A percentile compares a stretch with the other conserved stretches of the same genome.
Evolutionary conservation across 2,888 invertebrate genomes (phyloP).

Genomic region (Cephus spinipes): DNA sequence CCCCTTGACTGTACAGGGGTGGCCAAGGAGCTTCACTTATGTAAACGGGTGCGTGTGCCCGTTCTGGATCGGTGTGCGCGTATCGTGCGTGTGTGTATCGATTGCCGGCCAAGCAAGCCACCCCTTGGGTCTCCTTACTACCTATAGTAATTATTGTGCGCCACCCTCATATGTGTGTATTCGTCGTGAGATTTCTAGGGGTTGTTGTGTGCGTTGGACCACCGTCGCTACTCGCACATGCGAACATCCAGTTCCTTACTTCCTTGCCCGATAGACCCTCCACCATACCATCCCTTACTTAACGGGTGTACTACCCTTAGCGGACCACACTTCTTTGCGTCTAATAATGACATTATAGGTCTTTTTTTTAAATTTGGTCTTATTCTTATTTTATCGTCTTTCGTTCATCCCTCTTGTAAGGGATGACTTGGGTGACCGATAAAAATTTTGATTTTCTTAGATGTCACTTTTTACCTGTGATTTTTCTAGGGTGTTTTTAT

Average conservation of each 20-base stretch:
- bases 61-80: constrained; percentile 38
- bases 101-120: constrained; percentile 59
- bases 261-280: constrained; percentile 57
- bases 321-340: neutral
- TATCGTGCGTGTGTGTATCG: constrained; percentile 61
- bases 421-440: neutral
- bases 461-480: neutral
- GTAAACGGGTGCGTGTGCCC: constrained; percentile 56
- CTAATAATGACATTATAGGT: neutral
- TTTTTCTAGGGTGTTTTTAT: neutral
- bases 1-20: constrained; percentile 34
- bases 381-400: neutral
- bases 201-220: constrained; percentile 21
- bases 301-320: constrained; percentile 56
- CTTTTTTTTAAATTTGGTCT: neutral
- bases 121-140: constrained; percentile 45
- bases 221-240: constrained; percentile 5
- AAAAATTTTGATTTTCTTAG: neutral
- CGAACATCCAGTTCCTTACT: constrained; percentile 51
- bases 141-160: constrained; percentile 61
- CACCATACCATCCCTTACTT: constrained; percentile 46
- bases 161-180: constrained; percentile 59
- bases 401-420: neutral
- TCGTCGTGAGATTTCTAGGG: constrained; percentile 57
- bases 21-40: constrained; percentile 64